Conservation (phyloP, 2,797 vertebrate genomes). For the Anguilla anguilla region DNA sequence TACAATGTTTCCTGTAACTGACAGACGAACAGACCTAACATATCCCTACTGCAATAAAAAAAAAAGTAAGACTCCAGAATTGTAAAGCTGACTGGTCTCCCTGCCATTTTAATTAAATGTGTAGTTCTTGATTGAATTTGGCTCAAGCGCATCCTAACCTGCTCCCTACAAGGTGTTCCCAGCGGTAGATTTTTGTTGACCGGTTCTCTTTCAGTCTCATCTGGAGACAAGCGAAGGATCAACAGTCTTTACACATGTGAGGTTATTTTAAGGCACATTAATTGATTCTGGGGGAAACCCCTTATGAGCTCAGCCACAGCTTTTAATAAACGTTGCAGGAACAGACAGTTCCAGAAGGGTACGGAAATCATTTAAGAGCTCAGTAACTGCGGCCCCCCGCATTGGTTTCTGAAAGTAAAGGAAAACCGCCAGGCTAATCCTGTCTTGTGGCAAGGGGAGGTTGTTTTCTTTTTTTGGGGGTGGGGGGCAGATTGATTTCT, state of each 20-base stretch:
- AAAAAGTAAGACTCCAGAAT: not conserved
- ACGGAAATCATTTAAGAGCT: not conserved
- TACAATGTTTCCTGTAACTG: not conserved
- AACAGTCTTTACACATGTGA: not conserved
- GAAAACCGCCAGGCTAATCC: not conserved
- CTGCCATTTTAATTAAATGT: not conserved
- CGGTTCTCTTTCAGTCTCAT: not conserved
- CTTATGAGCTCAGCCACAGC: not conserved
- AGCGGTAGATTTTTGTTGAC: not conserved
- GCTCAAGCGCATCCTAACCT: not conserved
- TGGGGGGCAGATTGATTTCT: too few species aligned
- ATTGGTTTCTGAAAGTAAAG: not conserved
- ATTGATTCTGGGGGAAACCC: not conserved
- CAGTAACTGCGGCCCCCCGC: not conserved
- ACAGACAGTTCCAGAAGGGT: not conserved
- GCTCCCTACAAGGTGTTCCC: not conserved
- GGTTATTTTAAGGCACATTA: not conserved
- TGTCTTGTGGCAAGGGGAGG: not conserved
- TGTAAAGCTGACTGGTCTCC: not conserved
- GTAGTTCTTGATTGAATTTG: not conserved
- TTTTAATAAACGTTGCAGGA: not conserved
- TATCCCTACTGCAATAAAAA: not conserved
- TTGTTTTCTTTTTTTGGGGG: not conserved
- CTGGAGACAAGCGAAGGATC: not conserved
- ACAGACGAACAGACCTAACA: not conserved